Evolutionary conservation across 2,797 vertebrate species (phyloP), one percentile per base, ranked within the genome.

Genomic region (Malurus splendens): DNA sequence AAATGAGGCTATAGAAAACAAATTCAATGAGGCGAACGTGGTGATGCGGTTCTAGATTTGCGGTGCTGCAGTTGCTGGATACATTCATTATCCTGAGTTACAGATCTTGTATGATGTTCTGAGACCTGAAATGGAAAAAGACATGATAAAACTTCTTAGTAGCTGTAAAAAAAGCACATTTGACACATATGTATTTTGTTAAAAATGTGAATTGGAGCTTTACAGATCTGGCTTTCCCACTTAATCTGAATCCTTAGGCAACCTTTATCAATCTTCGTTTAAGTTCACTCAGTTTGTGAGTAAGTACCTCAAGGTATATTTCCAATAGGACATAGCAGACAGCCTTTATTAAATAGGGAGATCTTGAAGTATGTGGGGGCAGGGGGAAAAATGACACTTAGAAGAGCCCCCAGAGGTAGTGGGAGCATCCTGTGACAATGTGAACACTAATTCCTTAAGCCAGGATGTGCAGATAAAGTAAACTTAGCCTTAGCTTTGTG

Each of bases 1-100:
- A 95, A 86, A 94, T 52, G 3, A 92, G 28, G 32, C 47, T 79
- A 24, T 93, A 95, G 27, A 94, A 30, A 54, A 23, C 24, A n/a
- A 93, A 27, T 62, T 90, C 87, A 65, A 62, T 24, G 62, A 86
- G 33, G 14, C 2, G 8, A 62, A 95, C 14, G 4, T 52, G 25
- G 12, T 11, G 23, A 48, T 86, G 18, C 7, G 39, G 12, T 47
- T 79, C 64, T n/a, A 54, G 28, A 15, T 14, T 7, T 39, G 32
- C 13, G 12, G 17, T 15, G 25, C 1, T 83, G 82, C 72, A 89
- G 60, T 12, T 88, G 45, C 9, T 67, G 57, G 89, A 92, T 13
- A 18, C 30, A 7, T 91, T 90, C 90, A 88, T 95, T 56, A 57
- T 92, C 36, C 51, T 57, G 36, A n/a, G 42, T 16, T 12, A 18